Conservation (phyloP, 2,113 vertebrate species). For the Nycticebus coucang region DNA sequence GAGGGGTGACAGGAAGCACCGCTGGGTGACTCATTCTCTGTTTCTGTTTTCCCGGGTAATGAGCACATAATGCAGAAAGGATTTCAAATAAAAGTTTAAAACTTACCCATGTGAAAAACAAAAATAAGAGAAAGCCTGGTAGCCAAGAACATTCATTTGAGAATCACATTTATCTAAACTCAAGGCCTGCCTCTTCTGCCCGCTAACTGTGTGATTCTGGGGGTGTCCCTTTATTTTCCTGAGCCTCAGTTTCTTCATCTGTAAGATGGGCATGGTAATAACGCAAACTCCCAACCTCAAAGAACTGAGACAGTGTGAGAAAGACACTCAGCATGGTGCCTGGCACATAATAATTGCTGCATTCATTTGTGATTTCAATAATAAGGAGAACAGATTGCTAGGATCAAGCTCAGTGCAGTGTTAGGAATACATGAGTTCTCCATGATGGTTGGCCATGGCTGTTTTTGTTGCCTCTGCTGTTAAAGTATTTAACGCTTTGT, state of each 20-base stretch:
- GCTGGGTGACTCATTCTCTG: fast-evolving
- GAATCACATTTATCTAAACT: neutral
- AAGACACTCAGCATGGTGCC: neutral
- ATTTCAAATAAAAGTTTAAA: neutral
- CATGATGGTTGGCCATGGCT: fast-evolving
- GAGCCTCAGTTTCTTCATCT: neutral
- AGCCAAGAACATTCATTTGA: neutral
- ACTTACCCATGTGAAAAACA: neutral
- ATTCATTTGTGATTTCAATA: neutral
- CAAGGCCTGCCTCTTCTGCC: neutral
- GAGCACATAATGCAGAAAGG: neutral
- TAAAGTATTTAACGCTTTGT: neutral
- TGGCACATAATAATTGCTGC: fast-evolving
- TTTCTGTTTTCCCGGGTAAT: neutral
- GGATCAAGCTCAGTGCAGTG: fast-evolving
- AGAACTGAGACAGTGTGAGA: neutral
- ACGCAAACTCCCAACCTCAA: neutral
- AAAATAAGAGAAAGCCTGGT: neutral
- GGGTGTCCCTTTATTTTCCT: neutral
- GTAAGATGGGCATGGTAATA: neutral
- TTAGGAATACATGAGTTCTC: fast-evolving
- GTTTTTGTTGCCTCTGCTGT: neutral
- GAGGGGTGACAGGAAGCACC: fast-evolving
- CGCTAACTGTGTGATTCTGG: neutral
- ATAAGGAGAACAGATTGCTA: fast-evolving